Base-by-base conservation (phyloP, 2,113 vertebrate genomes). In the Bos javanicus region DNA sequence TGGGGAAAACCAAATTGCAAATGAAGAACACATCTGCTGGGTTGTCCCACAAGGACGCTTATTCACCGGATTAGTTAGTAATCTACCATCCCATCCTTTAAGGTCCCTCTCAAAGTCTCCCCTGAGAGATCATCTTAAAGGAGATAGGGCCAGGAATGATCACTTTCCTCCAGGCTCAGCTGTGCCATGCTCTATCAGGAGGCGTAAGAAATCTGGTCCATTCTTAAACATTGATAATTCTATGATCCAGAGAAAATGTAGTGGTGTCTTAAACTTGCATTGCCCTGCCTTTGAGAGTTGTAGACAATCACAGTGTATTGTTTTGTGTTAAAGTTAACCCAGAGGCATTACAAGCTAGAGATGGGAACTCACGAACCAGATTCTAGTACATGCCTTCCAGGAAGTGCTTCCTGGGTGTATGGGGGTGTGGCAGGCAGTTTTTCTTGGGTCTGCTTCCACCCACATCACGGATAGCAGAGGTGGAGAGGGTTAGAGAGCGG, bases 401-500 rank as follows among this genome's bases (percentile, higher is more conserved):
- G 48, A 78, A 64, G 14, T 30, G 64, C 33, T 30, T 15, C 23
- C 33, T 50, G 46, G 16, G 4, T 28, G 16, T 1, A 39, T 3
- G n/a, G 25, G 25, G 17, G 64, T 4, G 46, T 30, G 11, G 8
- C 5, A 64, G 3, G 25, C 57, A 28, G 52, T 16, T 81, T 57
- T 78, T 59, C 57, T 17, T 48, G 16, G 10, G 30, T 48, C 60
- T 43, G 21, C 9, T 71, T 21, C 33, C n/a, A 57, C 76, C 4
- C 59, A 39, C 4, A 9, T 15, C 88, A 52, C 8, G 3, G 43
- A 52, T 7, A 26, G 33, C 33, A 39, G 23, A 17, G 28, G 14
- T 10, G 8, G 78, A n/a, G 25, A 4, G 8, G 43, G 67, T 15
- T 7, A 26, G n/a, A 46, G 9, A 74, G 10, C 17, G 0, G 0